These are phyloP conservation scores for Chrysocyon brachyurus DNA, from an alignment of 2,797 vertebrate species.

Conservation along the genomic window DNA sequence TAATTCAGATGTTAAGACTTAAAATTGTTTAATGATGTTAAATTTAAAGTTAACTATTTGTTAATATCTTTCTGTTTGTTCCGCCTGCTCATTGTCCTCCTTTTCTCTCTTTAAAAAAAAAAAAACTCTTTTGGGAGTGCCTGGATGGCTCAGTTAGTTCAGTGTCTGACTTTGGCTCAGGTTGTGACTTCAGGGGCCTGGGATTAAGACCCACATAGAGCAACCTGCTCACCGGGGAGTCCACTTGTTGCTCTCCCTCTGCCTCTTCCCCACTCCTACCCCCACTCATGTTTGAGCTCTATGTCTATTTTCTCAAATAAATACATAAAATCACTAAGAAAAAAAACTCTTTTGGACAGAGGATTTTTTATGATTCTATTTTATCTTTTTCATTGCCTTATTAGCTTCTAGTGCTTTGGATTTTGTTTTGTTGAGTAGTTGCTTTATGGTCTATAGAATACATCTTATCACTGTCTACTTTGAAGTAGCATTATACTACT, in stretches of 20 bases:
- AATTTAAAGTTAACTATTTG: background rate
- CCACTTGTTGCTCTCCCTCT: no score
- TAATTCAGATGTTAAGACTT: background rate
- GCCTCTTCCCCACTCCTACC: no score
- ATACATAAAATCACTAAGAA: no score
- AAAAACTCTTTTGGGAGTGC: background rate
- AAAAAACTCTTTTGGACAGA: background rate
- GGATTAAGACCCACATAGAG: fast-evolving
- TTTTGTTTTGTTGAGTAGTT: background rate
- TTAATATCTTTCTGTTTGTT: background rate
- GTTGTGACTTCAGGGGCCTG: no score
- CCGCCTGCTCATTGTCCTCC: background rate
- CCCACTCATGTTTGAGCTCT: no score
- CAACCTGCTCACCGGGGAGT: no score
- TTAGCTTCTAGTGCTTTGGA: background rate
- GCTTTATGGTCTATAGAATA: background rate
- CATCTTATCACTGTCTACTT: background rate
- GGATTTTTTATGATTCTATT: background rate
- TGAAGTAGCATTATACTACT: background rate
- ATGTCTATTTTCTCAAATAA: no score
- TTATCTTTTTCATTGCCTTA: background rate
- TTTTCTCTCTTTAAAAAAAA: background rate
- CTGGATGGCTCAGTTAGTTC: no score
- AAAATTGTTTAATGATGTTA: background rate
- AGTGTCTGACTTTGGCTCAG: no score